phyloP scores from a whole-genome alignment of 1,140 invertebrate genomes.

The Stenopsyche tienmushanensis region DNA sequence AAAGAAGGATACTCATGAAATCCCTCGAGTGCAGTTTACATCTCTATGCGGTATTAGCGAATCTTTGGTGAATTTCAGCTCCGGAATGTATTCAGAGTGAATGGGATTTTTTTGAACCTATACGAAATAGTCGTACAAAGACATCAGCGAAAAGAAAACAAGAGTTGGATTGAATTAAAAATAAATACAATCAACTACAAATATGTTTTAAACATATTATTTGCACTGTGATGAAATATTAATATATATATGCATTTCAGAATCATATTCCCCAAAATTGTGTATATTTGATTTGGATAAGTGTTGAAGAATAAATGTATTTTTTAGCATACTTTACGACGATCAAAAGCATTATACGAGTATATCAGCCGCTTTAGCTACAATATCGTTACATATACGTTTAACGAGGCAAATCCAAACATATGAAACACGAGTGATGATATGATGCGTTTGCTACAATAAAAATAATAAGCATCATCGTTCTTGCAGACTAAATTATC shows the following conservation, averaged over 20 bases:
- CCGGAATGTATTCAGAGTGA: neutral
- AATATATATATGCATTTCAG: neutral
- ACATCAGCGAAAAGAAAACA: neutral
- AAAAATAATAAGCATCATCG: no score
- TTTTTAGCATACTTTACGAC: no score
- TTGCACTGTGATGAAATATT: neutral
- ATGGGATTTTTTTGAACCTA: neutral
- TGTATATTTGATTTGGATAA: no score
- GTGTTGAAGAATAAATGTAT: no score
- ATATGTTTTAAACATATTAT: neutral
- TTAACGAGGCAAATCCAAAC: no score
- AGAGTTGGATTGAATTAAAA: neutral
- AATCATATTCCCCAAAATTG: no score
- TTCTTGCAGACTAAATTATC: no score
- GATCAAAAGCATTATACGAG: no score
- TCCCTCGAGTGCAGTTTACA: conserved; percentile 17
- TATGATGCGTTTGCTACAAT: no score
- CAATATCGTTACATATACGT: no score
- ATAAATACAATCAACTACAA: neutral
- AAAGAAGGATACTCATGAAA: neutral
- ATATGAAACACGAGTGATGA: no score
- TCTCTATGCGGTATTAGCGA: neutral
- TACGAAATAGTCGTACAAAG: neutral
- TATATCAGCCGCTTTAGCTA: no score
- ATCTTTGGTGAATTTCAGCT: neutral